Percentiles rank a stretch among this genome's conserved stretches.
These are phyloP conservation scores for Tipula unca DNA, from an alignment of 2,888 invertebrate genomes.

Conservation along the genomic window DNA sequence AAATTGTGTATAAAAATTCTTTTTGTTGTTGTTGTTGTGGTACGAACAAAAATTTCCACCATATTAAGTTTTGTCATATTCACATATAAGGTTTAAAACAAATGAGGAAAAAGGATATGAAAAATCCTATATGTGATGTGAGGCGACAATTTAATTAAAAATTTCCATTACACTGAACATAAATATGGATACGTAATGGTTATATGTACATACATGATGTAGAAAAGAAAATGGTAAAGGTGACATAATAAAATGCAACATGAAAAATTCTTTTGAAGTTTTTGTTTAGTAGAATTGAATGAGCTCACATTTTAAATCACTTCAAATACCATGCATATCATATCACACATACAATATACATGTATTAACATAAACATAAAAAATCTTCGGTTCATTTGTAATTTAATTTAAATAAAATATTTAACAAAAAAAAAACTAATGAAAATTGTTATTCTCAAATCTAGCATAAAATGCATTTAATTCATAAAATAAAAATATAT, in stretches of 20 bases:
- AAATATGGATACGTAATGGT: background rate
- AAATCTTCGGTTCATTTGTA: background rate
- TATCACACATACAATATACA: background rate
- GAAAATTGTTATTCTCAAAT: background rate
- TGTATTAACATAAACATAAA: background rate
- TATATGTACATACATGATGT: background rate
- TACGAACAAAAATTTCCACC: background rate
- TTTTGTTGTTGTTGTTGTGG: background rate
- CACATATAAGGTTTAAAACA: background rate
- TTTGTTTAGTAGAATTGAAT: background rate
- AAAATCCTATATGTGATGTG: background rate
- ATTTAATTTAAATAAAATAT: background rate
- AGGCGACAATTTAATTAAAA: background rate
- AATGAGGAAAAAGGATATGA: background rate
- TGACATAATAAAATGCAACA: background rate
- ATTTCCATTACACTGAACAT: background rate
- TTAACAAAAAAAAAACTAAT: background rate
- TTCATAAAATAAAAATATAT: background rate
- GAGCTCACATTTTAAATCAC: background rate
- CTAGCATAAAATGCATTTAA: background rate
- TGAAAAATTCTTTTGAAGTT: background rate
- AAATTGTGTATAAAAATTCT: background rate
- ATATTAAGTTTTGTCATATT: background rate
- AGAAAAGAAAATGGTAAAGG: background rate
- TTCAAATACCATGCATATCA: background rate